Percentiles rank a stretch among this genome's conserved stretches.
Conservation (phyloP, 2,888 invertebrate species). For the Rhagonycha fulva region DNA sequence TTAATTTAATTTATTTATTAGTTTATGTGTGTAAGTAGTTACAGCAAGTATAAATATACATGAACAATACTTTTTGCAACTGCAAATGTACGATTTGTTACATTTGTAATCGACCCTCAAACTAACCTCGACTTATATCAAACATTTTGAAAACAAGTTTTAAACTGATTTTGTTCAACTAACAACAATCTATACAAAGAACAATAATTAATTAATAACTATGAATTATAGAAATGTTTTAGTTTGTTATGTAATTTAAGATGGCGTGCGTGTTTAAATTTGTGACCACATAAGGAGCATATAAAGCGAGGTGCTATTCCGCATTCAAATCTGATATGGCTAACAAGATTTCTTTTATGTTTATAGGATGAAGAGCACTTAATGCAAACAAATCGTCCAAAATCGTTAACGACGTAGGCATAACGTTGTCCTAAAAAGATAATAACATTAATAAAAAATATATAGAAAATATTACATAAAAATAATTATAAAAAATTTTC, state of each 20-base stretch:
- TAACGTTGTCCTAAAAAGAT: background rate
- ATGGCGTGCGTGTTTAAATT: conserved; percentile 36
- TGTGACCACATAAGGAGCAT: conserved; percentile 39
- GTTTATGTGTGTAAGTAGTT: too few relatives aligned
- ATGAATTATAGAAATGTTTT: background rate
- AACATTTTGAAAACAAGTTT: background rate
- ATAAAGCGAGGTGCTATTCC: conserved; percentile 17
- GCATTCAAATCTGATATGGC: conserved; percentile 21
- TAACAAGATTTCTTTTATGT: conserved; percentile 9
- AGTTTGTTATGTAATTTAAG: background rate
- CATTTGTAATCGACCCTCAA: background rate
- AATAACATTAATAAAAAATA: background rate
- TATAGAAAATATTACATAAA: background rate
- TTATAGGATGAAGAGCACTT: conserved; percentile 14
- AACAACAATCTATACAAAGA: background rate
- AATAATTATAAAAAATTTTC: background rate
- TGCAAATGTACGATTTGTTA: background rate
- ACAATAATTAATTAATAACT: background rate
- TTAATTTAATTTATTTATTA: too few relatives aligned
- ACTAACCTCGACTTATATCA: background rate
- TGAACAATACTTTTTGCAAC: background rate
- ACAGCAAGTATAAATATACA: too few relatives aligned
- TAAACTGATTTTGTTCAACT: background rate
- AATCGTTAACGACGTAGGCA: conserved; percentile 11
- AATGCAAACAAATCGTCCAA: conserved; percentile 9